Evolutionary conservation across 2,797 vertebrate genomes (phyloP).

Genomic region (Pteronotus mesoamericanus): DNA sequence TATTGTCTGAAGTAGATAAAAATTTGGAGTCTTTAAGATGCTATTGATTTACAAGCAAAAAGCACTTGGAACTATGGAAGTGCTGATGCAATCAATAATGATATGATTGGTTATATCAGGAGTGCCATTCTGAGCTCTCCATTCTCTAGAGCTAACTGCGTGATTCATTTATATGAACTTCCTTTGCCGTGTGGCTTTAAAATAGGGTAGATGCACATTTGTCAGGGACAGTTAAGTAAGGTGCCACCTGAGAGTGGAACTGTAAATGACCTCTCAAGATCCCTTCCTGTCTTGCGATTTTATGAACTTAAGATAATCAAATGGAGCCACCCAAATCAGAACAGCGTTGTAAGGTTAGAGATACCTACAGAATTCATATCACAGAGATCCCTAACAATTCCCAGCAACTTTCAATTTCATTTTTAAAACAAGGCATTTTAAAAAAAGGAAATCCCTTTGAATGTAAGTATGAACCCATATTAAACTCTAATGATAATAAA

Average conservation of each 20-base stretch:
- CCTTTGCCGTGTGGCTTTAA: background rate
- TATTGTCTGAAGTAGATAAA: background rate
- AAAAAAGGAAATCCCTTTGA: background rate
- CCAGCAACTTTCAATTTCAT: background rate
- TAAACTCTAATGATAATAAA: background rate
- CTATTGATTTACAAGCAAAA: constrained; percentile 28
- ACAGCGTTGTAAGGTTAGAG: background rate
- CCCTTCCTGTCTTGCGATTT: background rate
- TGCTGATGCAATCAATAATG: constrained; percentile 15
- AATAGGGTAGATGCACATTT: background rate
- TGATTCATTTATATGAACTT: constrained; percentile 51
- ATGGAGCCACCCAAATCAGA: background rate
- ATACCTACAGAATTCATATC: background rate
- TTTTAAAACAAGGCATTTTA: background rate
- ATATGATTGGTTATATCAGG: constrained; percentile 22
- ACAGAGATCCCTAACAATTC: background rate
- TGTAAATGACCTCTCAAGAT: background rate
- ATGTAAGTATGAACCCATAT: background rate
- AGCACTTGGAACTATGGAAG: background rate
- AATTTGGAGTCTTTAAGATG: constrained; percentile 20
- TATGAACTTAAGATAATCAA: background rate
- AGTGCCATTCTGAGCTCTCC: background rate
- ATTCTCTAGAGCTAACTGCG: background rate
- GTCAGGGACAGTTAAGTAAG: constrained; percentile 17
- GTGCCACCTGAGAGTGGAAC: background rate